Base-by-base conservation (phyloP, 2,113 vertebrate genomes). In the Coturnix japonica region DNA sequence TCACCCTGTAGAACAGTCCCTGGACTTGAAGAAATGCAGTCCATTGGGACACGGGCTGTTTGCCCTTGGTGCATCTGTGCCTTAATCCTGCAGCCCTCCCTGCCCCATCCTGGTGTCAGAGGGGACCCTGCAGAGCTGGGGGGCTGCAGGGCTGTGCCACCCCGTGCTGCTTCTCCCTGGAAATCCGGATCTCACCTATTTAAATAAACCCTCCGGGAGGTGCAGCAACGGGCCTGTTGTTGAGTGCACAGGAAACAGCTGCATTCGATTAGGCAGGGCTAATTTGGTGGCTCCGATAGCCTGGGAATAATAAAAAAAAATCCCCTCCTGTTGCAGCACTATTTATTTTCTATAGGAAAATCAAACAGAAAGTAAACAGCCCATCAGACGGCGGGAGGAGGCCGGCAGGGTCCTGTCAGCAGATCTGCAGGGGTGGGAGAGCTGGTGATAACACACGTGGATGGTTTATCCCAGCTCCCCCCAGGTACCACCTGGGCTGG, bases 191-290 rank as follows among this genome's bases (percentile, higher is more conserved):
- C 23, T 26, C 88, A 80, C 86, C 83, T 83, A 88, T 59, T 87
- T 21, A 94, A 91, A 89, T 53, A 81, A 74, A 88, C 8, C 0
- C 2, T 16, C 35, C 2, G 0, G 76, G 56, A 75, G 66, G 70
- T 7, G 2, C 43, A 80, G 70, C 0, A 0, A 49, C 60, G 30
- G 73, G 17, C 13, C 59, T n/a, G 73, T n/a, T 86, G 79, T 11
- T 76, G 64, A 67, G 70, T 1, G 35, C 72, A 76, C 64, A 90
- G 83, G 91, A 91, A 90, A 35, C 92, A 80, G 88, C 85, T 90
- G 86, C 31, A 26, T 57, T 88, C 11, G 1, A 53, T 77, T n/a
- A 80, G 74, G 51, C 61, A 59, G 44, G 64, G 85, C 72, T 74
- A 41, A 65, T 72, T 6, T 41, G 76, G 54, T 28, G 61, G 53